A percentile compares a stretch with the other conserved stretches of the same genome.
phyloP scores from a whole-genome alignment of 2,113 vertebrate species.

The Brienomyrus brachyistius region DNA sequence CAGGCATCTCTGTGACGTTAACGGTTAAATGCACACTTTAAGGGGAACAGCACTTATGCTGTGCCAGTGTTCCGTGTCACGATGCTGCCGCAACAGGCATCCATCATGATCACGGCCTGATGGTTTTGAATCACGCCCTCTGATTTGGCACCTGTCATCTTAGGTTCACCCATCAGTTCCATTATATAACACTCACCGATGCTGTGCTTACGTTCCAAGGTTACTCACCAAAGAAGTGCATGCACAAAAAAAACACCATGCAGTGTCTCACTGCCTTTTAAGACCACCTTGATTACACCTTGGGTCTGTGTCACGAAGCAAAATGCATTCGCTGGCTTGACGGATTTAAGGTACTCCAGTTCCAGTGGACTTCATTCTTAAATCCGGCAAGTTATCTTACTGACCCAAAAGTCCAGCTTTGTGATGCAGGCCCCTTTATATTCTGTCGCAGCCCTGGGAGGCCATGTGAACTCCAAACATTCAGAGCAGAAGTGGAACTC shows the following conservation, averaged over 20 bases:
- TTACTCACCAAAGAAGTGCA: neutral
- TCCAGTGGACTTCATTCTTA: neutral
- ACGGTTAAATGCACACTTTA: neutral
- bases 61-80: neutral
- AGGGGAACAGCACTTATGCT: neutral
- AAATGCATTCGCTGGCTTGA: neutral
- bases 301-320: neutral
- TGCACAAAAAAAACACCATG: neutral
- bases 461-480: neutral
- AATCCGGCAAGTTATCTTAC: neutral
- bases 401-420: neutral
- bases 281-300: neutral
- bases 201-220: neutral
- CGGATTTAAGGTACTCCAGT: neutral
- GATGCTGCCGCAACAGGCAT: neutral
- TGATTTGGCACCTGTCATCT: neutral
- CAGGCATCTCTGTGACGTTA: neutral
- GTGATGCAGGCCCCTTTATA: neutral
- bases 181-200: neutral
- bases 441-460: neutral
- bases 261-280: neutral
- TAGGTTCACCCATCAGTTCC: conserved; percentile 9
- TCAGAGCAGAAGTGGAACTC: neutral
- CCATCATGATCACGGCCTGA: conserved; percentile 3
- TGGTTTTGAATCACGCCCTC: neutral